Base-by-base conservation (phyloP, 92 coral and sea anemone species). In the Isaurus tuberculatus region DNA sequence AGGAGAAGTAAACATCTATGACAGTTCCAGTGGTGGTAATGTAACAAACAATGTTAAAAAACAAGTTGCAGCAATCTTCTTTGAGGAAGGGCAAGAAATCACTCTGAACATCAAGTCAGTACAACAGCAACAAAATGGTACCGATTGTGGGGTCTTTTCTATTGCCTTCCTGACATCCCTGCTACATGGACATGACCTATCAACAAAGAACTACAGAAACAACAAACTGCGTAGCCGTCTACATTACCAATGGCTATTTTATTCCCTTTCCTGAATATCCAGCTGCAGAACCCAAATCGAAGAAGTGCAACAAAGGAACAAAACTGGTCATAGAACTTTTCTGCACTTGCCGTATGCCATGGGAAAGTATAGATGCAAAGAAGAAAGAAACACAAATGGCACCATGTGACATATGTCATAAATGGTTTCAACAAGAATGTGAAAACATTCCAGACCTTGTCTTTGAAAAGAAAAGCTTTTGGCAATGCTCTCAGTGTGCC, bases 71-170 rank as follows among this genome's bases (percentile, higher is more conserved):
- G 67, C n/a, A n/a, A 16, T 79, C 55, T 14, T 79, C 7, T 42
- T 31, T 6, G 30, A 16, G 25, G 83, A 48, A 9, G 36, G 22
- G 8, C 49, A 55, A 30, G 49, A 55, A 28, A n/a, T 79, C 36
- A 42, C 1, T 8, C 49, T 86, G 4, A 61, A 67, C 27, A 19
- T 79, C 0, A 40, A 65, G 22, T 51, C 60, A n/a, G 86, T 64
- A 20, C 89, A 86, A 51, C 89, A 79, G 67, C 86, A 86, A 44
- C 51, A 9, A 17, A 48, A 79, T 57, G 16, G 36, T 32, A 64
- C 75, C n/a, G 75, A 79, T 49, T 79, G 89, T 79, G 89, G 85
- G 16, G 65, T 79, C 2, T 86, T 80, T 86, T 79, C 86, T 16
- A 67, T 86, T 44, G 87, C 86, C 13, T 44, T 51, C 65, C 73